phyloP scores from a whole-genome alignment of 92 coral and sea anemone species.

The Bergia sp. region DNA sequence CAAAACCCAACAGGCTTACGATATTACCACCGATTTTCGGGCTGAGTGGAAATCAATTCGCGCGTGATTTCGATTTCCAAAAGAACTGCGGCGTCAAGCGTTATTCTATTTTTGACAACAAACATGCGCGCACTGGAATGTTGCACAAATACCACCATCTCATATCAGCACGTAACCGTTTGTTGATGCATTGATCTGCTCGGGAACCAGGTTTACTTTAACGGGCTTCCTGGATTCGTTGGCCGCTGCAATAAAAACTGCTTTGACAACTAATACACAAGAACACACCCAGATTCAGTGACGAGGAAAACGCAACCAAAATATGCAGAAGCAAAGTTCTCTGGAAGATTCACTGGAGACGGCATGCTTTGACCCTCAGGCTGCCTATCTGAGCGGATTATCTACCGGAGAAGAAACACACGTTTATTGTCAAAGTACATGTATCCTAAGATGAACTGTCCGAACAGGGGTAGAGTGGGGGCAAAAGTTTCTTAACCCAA shows the following conservation, averaged over 20 bases:
- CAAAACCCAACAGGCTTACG: constrained; percentile 27
- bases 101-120: constrained; percentile 20
- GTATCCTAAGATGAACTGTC: not conserved
- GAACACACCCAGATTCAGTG: constrained; percentile 30
- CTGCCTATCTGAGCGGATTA: constrained; percentile 27
- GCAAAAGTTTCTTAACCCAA: not conserved
- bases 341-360: constrained; percentile 26
- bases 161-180: constrained; percentile 29
- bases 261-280: not conserved
- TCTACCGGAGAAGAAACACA: not conserved
- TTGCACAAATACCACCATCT: not conserved
- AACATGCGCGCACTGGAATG: constrained; percentile 31
- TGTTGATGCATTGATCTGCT: not conserved
- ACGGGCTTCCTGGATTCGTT: constrained; percentile 7
- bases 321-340: not conserved
- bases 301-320: not conserved
- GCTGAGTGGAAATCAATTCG: constrained; percentile 23
- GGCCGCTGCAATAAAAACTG: not conserved
- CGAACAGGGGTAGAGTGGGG: not conserved
- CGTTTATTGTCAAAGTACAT: not conserved
- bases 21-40: constrained; percentile 34
- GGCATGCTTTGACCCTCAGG: constrained; percentile 35
- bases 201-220: not conserved
- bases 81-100: constrained; percentile 10
- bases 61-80: constrained; percentile 17